These are phyloP conservation scores for Nymphalis polychloros DNA, from an alignment of 2,888 invertebrate species.

Conservation along the genomic window DNA sequence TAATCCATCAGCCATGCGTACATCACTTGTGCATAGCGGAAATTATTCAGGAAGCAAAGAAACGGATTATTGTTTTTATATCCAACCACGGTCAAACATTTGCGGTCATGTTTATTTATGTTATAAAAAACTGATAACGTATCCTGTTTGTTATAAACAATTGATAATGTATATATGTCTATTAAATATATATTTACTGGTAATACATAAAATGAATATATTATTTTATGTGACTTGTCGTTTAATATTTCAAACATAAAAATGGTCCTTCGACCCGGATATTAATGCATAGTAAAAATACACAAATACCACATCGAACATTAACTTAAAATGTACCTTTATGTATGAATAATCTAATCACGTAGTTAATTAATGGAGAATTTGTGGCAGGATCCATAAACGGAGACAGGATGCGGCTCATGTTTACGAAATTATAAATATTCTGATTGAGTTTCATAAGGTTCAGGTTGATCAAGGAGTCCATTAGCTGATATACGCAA, in stretches of 20 bases:
- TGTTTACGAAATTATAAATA: slow-evolving; percentile 42
- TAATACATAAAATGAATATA: not conserved
- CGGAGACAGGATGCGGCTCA: slow-evolving; percentile 45
- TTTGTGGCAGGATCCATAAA: slow-evolving; percentile 49
- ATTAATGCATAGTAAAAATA: not conserved
- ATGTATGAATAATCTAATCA: slow-evolving; percentile 25
- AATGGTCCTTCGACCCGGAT: not conserved
- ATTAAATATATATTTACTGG: not conserved
- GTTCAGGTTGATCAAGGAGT: slow-evolving; percentile 18
- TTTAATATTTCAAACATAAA: not conserved
- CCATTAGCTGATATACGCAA: slow-evolving; percentile 21
- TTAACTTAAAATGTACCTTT: not conserved
- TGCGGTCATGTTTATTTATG: slow-evolving; percentile 9
- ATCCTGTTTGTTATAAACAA: slow-evolving; percentile 8
- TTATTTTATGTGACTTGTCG: not conserved
- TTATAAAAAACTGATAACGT: slow-evolving; percentile 7
- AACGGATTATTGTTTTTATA: slow-evolving; percentile 6
- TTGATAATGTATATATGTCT: not conserved
- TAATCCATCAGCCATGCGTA: slow-evolving; percentile 5
- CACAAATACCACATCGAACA: slow-evolving; percentile 17
- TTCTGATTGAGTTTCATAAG: slow-evolving; percentile 19
- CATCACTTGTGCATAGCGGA: slow-evolving; percentile 1
- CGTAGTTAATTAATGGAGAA: slow-evolving; percentile 44
- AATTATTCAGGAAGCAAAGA: not conserved
- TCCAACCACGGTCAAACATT: not conserved